Percentiles rank a stretch among this genome's conserved stretches.
phyloP scores from a whole-genome alignment of 2,888 invertebrate genomes.

The Sinopyrophorus schimmeli region DNA sequence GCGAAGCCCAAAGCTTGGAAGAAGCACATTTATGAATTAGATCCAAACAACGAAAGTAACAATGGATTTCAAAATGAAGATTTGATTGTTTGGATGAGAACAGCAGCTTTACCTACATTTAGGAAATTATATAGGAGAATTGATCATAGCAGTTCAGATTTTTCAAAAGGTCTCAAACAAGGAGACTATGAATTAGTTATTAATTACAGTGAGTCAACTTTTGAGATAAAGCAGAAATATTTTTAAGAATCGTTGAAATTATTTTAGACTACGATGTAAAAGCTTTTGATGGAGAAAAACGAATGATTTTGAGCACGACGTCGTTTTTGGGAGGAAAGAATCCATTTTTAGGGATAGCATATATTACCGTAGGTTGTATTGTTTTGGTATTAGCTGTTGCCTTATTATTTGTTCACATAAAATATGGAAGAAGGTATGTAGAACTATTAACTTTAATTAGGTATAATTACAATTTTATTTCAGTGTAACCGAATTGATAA shows the following conservation, averaged over 20 bases:
- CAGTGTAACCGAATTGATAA: constrained; percentile 90
- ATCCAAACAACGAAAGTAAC: constrained; percentile 69
- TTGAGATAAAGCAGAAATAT: too few relatives aligned
- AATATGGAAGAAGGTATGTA: constrained; percentile 92
- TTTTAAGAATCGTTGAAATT: background rate
- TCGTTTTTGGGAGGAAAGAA: constrained; percentile 97
- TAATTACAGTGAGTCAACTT: constrained; percentile 72
- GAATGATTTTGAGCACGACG: constrained; percentile 95
- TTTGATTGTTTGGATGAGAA: constrained; percentile 99
- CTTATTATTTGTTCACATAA: constrained; percentile 92
- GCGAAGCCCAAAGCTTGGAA: constrained; percentile 87
- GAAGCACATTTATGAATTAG: constrained; percentile 76
- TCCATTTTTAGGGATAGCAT: constrained; percentile 96
- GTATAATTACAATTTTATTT: constrained; percentile 42
- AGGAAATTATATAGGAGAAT: constrained; percentile 91
- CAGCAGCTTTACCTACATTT: constrained; percentile 95
- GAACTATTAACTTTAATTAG: background rate
- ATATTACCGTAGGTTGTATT: constrained; percentile 94
- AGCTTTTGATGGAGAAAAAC: constrained; percentile 91
- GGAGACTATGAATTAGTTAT: constrained; percentile 74
- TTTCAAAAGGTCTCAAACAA: constrained; percentile 71
- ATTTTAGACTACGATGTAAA: constrained; percentile 84
- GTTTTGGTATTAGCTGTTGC: constrained; percentile 90
- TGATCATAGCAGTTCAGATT: constrained; percentile 67
- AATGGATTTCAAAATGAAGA: constrained; percentile 97